Evolutionary conservation across 2,797 vertebrate species (phyloP).

Genomic region (Chiroxiphia lanceolata): DNA sequence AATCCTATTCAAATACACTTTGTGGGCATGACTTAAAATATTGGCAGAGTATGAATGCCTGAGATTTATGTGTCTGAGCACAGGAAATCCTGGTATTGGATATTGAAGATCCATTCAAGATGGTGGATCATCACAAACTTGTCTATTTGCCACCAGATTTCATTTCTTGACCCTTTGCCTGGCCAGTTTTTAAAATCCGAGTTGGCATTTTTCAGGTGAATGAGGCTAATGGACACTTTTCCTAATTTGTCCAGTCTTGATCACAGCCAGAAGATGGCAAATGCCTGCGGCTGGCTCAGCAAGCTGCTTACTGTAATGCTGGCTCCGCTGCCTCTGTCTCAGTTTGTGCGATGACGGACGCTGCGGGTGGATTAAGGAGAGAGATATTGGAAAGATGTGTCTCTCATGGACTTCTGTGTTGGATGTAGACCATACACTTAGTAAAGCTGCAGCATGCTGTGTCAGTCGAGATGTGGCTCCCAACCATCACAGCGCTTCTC

Average conservation of each 20-base stretch:
- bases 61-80: neutral
- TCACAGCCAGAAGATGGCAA: neutral
- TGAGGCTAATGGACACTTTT: neutral
- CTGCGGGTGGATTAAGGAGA: neutral
- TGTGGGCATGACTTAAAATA: slow-evolving; percentile 17
- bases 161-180: neutral
- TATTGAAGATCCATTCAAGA: neutral
- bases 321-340: neutral
- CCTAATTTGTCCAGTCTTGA: neutral
- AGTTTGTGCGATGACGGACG: neutral
- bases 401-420: neutral
- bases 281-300: neutral
- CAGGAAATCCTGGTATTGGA: neutral
- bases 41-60: neutral
- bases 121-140: neutral
- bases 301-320: neutral
- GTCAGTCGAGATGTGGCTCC: neutral
- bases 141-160: neutral
- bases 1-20: slow-evolving; percentile 19
- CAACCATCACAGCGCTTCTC: neutral
- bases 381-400: neutral
- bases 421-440: neutral
- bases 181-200: neutral
- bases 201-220: slow-evolving; percentile 11
- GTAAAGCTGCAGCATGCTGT: neutral